Percentiles rank a stretch among this genome's conserved stretches.
phyloP scores from a whole-genome alignment of 2,797 vertebrate species.

The Gambelia wislizenii region DNA sequence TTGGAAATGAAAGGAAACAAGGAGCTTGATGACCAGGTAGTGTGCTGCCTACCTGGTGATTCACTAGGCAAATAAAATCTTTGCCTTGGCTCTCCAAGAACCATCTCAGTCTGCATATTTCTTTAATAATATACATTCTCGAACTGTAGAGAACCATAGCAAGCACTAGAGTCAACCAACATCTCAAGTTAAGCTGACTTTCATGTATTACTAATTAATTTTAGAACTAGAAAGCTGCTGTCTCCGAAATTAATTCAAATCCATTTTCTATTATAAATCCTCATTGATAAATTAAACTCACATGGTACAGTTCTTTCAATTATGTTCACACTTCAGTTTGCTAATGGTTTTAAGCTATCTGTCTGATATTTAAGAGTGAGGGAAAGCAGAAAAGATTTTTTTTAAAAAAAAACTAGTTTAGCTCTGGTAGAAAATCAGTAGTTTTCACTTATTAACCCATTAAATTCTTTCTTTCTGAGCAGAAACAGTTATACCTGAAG shows the following conservation, averaged over 20 bases:
- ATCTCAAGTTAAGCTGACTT: background rate
- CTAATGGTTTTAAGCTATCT: constrained; percentile 10
- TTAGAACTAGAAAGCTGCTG: background rate
- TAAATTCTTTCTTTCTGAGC: constrained; percentile 65
- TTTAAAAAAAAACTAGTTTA: background rate
- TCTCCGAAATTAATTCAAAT: constrained; percentile 8
- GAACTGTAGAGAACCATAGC: background rate
- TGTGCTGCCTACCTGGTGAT: rapidly evolving
- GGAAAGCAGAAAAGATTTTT: background rate
- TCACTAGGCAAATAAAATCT: background rate
- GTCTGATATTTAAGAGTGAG: background rate
- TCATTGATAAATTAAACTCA: constrained; percentile 17
- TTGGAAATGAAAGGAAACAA: constrained; percentile 7
- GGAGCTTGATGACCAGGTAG: background rate
- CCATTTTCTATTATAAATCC: constrained; percentile 14
- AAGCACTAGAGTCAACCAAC: rapidly evolving
- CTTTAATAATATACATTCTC: background rate
- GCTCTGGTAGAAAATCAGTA: background rate
- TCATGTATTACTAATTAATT: constrained; percentile 21
- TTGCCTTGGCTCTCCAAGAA: background rate
- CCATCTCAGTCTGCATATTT: background rate
- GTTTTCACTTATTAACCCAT: constrained; percentile 41
- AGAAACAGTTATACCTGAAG: constrained; percentile 85
- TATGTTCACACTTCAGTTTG: constrained; percentile 2
- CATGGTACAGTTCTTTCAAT: background rate